Evolutionary conservation across 30 jellyfish, hydroid and myxozoan genomes (phyloP).

Genomic region (Calvadosia cruxmelitensis): DNA sequence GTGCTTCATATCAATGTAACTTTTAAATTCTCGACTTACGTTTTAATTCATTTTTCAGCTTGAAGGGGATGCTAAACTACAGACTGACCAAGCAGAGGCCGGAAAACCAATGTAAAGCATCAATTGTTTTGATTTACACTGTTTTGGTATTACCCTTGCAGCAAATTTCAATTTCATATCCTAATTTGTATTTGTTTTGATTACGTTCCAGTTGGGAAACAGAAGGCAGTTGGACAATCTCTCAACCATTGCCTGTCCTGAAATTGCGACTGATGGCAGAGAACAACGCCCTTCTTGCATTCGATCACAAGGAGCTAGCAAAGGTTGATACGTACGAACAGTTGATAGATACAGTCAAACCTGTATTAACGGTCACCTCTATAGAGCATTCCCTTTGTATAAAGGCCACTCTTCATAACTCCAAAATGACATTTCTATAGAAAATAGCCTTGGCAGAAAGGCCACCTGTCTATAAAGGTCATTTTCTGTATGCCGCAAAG

Average conservation of each 20-base stretch:
- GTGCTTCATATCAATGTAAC: too few species aligned
- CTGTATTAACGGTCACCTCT: too few species aligned
- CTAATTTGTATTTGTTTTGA: background rate
- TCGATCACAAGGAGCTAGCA: conserved; percentile 80
- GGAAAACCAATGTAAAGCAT: conserved; percentile 68
- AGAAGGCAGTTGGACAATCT: conserved; percentile 80
- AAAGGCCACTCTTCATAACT: too few species aligned
- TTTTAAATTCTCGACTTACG: too few species aligned
- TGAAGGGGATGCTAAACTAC: conserved; percentile 71
- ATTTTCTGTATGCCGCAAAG: too few species aligned
- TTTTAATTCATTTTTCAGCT: conserved; percentile 30
- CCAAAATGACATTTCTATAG: too few species aligned
- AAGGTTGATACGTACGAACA: too few species aligned
- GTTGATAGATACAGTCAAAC: too few species aligned
- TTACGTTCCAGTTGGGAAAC: conserved; percentile 78
- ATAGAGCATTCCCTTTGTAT: too few species aligned
- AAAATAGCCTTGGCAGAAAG: too few species aligned
- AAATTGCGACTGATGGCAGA: conserved; percentile 76
- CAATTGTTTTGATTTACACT: background rate
- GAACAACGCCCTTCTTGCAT: conserved; percentile 44
- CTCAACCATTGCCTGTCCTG: conserved; percentile 68
- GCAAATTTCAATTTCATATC: background rate
- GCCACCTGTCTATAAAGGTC: too few species aligned
- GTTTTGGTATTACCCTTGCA: too few species aligned
- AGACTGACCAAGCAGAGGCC: conserved; percentile 97